Evolutionary conservation across 2,797 vertebrate species (phyloP), one percentile per base, ranked within the genome.

Genomic region (Sorex maritimensis): DNA sequence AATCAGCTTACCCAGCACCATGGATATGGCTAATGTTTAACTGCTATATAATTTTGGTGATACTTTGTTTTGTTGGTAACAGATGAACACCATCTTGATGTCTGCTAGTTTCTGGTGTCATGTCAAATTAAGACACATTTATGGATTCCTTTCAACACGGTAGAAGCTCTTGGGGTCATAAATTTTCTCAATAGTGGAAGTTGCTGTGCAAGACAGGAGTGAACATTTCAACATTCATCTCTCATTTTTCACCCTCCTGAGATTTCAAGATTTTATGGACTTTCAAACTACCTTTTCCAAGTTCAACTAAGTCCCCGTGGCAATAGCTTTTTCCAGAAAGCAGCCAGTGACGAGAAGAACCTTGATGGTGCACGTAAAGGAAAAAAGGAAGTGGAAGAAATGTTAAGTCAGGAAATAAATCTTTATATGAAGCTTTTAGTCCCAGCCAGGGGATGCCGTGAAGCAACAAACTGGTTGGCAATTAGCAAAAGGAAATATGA

Each of bases 81-180:
- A 68, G 44, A 73, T 86, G 38, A 91, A 85, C 74, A 49, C 78
- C 41, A 58, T 86, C 94, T 94, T 95, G 95, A 96, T 83, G 63
- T 88, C 95, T 95, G 91, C 41, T 61, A 49, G 81, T 89, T 81
- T 87, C 94, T 88, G 86, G 67, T 44, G 2, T 93, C 82, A 8
- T 95, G 84, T 94, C 95, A 93, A 79, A 91, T 94, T 95, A 96
- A 97, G 88, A 90, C 92, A 85, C 79, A 81, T 95, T 95, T 94
- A 86, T 87, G 77, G 82, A 92, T 96, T 94, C 77, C 90, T 96
- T 96, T 96, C 95, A 97, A 94, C 97, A 95, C 73, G 79, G 86
- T 68, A 81, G 88, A 95, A 93, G 69, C 85, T 94, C 88, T 28
- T 65, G 46, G 2, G 24, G 67, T 91, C 92, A 94, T 95, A 91